Evolutionary conservation across 2,888 invertebrate genomes (phyloP), one percentile per base, ranked within the genome.

Genomic region (Girardia tigrina): DNA sequence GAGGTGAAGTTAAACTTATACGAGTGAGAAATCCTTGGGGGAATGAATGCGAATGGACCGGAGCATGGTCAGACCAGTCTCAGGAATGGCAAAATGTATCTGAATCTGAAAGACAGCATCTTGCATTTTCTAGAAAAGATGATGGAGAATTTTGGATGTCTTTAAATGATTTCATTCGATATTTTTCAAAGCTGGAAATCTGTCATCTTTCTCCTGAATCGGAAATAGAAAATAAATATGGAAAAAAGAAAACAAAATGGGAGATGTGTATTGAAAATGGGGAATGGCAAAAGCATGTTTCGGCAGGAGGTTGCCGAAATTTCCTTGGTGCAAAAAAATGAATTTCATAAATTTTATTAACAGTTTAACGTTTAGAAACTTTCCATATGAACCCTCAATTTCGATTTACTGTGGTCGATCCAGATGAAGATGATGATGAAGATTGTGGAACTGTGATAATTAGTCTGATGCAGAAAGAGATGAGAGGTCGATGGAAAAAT

Each of bases 201-300:
- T 97, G 95, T 84, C 94, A 95, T 85, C 89, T 97, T 85, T 92
- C 91, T 81, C 95, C 97, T 0, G 94, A 95, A 82, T 91, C 93
- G 0, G 80, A 81, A 74, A 76, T 78, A 1, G 79, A 79, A 2
- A 77, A 78, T 69, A 78, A 78, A 26, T n/a, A n/a, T n/a, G 81
- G 80, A 80, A 77, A 74, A 73, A 23, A 78, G 80, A 69, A 77
- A 27, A 56, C 42, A 26, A n/a, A 72, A 26, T 97, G 95, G 95
- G 92, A 92, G 84, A 91, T 91, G 88, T 91, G 90, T 14, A 90
- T 91, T 74, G 93, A 90, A 81, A 91, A 93, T 81, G 94, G 94
- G 0, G 90, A 91, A 82, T 97, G 97, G 97, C 90, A 91, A 12
- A 86, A 89, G 80, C 89, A 90, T 79, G 91, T 91, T 0, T 94